Evolutionary conservation across 2,113 vertebrate species (phyloP), one percentile per base, ranked within the genome.

Genomic region (Trichomycterus rosablanca): DNA sequence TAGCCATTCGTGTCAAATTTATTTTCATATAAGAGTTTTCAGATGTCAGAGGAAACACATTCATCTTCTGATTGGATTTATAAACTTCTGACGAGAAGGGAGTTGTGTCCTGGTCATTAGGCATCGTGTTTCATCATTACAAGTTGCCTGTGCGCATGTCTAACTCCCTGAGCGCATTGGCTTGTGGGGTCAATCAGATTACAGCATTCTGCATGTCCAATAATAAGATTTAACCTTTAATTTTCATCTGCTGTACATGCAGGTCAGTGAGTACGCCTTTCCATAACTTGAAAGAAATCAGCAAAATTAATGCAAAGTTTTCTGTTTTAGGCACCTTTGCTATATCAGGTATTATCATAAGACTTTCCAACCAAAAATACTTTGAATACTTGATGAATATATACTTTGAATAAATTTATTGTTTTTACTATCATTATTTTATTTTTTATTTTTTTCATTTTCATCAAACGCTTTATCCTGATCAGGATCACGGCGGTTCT

Each of bases 161-260:
- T 8, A 30, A 56, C 52, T 57, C 53, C 63, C 63, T 7, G n/a
- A 34, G 43, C 24, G 66, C 51, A 49, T 40, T 49, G 43, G 59
- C 40, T 43, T 52, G 30, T 24, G 50, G 37, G 59, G 58, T 53
- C 67, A 66, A 74, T 74, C 49, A 12, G 42, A 74, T 74, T 74
- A 74, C 24, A 50, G 46, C 26, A 70, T 74, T 59, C 63, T 70
- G 66, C 62, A 52, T 63, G 46, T 67, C 46, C 43, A 49, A 58
- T 70, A 70, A 74, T 74, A 46, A 22, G 35, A 74, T 70, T 65
- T 34, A 10, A 43, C 62, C n/a, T 45, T 63, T 35, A 45, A 42
- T 49, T 53, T 70, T 39, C 61, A 44, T 55, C 19, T 48, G 26
- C 51, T 18, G 57, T 42, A 51, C 16, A 45, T 55, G 46, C 58